Evolutionary conservation across 2,888 invertebrate species (phyloP), one percentile per base, ranked within the genome.

Genomic region (Steromphala cineraria): DNA sequence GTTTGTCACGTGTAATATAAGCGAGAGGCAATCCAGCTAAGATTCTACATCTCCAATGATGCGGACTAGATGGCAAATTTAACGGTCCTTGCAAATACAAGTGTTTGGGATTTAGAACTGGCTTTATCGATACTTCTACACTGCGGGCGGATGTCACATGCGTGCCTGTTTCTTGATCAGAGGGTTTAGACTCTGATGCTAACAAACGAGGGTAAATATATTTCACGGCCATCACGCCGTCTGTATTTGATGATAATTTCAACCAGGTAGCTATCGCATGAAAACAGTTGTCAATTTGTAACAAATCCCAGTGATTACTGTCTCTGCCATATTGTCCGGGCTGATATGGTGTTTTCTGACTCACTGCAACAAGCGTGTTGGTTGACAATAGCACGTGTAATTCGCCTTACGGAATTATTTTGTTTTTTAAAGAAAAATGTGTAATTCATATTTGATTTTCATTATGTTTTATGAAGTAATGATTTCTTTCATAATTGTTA

Each of bases 141-240:
- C 36, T 71, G 5, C n/a, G 13, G 71, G 19, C 71, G 71, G 71
- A 71, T 36, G 36, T 36, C 36, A 17, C n/a, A 40, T 19, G 40
- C 71, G 71, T 71, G 71, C 71, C 40, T 36, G 71, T n/a, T 71
- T 19, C 10, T 1, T 4, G 71, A 71, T 17, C 28, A 19, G 36
- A 19, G 36, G 71, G 31, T 71, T 71, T 71, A 71, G 28, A 13
- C 24, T 17, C 31, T 19, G 31, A 71, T 19, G 36, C 71, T 71
- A 71, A 71, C 71, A 71, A 71, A 71, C 31, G 36, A 71, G 36
- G n/a, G 71, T 71, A 71, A 71, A 71, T 71, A 71, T 71, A 71
- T 71, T 71, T 71, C 71, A 71, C 71, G 71, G 28, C 36, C 71
- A 36, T 71, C 71, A 36, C 19, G 19, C 28, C 19, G 36, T 31